These are phyloP conservation scores for Sebastiscus albofasciatus DNA, from an alignment of 2,797 vertebrate species.

Conservation along the genomic window DNA sequence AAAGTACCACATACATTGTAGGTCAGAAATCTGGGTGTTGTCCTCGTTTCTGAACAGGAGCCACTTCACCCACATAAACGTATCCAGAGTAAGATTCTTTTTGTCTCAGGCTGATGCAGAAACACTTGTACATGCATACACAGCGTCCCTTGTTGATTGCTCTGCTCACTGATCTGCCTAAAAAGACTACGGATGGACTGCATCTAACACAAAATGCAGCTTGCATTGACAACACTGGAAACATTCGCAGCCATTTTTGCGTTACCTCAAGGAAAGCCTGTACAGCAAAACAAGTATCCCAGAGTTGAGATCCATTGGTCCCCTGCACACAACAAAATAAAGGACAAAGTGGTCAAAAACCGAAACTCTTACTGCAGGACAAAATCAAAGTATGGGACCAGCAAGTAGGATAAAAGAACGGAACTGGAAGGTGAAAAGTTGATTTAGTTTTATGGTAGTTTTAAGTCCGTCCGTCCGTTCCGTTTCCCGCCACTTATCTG, in stretches of 20 bases:
- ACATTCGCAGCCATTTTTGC: background rate
- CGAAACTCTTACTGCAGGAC: background rate
- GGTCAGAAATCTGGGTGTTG: background rate
- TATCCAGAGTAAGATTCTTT: background rate
- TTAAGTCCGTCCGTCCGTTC: background rate
- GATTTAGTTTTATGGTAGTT: background rate
- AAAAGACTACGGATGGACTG: background rate
- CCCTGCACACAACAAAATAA: slow-evolving; percentile 80
- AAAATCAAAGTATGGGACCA: background rate
- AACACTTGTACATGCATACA: background rate
- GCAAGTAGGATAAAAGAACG: background rate
- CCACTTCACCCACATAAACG: background rate
- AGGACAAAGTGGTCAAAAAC: background rate
- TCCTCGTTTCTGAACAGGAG: too few species aligned
- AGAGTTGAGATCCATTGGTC: slow-evolving; percentile 96
- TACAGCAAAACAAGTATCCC: slow-evolving; percentile 94
- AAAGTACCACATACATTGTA: too few species aligned
- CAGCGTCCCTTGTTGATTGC: background rate
- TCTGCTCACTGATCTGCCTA: background rate
- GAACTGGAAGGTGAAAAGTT: background rate
- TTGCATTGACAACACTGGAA: background rate
- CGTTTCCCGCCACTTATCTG: background rate
- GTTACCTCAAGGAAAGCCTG: slow-evolving; percentile 95
- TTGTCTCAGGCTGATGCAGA: background rate
- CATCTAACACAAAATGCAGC: too few species aligned